Evolutionary conservation across 2,113 vertebrate species (phyloP).

Genomic region (Scomber japonicus): DNA sequence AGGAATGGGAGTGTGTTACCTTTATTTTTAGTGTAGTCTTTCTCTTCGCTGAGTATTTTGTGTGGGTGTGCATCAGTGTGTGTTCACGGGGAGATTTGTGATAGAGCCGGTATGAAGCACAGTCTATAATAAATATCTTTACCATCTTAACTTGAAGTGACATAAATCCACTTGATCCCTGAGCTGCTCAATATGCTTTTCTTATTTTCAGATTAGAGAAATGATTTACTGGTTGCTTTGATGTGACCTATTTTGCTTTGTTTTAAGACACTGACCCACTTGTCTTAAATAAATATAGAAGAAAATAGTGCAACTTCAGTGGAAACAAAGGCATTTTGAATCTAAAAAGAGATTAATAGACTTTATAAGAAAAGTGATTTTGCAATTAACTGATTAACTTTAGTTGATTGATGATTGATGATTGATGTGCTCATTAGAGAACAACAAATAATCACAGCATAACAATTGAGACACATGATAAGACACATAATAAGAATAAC

Average conservation of each 20-base stretch:
- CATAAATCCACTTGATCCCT: conserved; percentile 19
- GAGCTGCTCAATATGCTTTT: conserved; percentile 4
- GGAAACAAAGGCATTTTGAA: conserved; percentile 6
- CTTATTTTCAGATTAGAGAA: neutral
- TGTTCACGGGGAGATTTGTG: too few relatives aligned
- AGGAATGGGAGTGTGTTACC: neutral
- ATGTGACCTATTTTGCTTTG: neutral
- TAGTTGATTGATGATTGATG: neutral
- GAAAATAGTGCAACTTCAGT: neutral
- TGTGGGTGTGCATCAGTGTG: neutral
- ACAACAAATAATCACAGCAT: too few relatives aligned
- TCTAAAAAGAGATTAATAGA: neutral
- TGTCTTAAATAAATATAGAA: neutral
- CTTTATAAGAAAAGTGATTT: neutral
- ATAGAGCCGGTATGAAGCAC: neutral
- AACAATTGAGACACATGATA: too few relatives aligned
- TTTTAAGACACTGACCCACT: neutral
- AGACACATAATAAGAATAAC: too few relatives aligned
- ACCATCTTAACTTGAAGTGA: neutral
- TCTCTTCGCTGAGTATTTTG: too few relatives aligned
- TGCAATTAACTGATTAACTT: conserved; percentile 1
- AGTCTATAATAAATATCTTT: neutral
- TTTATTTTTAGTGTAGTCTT: too few relatives aligned
- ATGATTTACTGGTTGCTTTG: neutral
- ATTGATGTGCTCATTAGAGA: too few relatives aligned